Evolutionary conservation across 2,797 vertebrate genomes (phyloP).

Genomic region (Phaenicophaeus curvirostris): DNA sequence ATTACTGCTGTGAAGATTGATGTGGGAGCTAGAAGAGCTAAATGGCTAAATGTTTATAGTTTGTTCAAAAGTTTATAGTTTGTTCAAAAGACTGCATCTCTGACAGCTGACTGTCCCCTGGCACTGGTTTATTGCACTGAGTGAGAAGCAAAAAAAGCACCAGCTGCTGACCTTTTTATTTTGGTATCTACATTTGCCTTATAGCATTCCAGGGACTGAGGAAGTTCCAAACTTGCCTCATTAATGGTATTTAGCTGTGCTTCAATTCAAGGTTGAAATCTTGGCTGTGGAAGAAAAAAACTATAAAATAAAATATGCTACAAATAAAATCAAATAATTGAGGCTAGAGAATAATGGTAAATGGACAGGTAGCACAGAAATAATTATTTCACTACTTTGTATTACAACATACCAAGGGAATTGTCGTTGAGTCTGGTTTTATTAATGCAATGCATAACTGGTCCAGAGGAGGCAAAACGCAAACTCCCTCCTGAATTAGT

Average conservation of each 20-base stretch:
- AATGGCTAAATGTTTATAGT: background rate
- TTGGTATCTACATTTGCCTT: background rate
- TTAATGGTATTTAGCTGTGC: background rate
- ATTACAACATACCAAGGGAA: slow-evolving; percentile 11
- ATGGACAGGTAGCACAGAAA: slow-evolving; percentile 2
- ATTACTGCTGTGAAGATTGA: background rate
- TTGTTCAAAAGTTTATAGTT: slow-evolving; percentile 13
- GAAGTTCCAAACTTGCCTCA: background rate
- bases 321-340: background rate
- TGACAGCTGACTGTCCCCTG: background rate
- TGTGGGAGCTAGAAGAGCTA: background rate
- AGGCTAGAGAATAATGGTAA: background rate
- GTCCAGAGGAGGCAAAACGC: background rate
- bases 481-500: slow-evolving; percentile 39
- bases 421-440: slow-evolving; percentile 35
- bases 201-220: background rate
- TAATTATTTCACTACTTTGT: background rate
- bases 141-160: background rate
- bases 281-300: background rate
- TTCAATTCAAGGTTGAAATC: background rate
- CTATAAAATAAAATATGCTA: background rate
- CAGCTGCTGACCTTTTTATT: background rate
- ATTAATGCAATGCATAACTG: slow-evolving; percentile 39
- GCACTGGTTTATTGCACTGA: background rate
- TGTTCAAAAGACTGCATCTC: background rate